A percentile compares a stretch with the other conserved stretches of the same genome.
Conservation (phyloP, 2,113 vertebrate species). For the Varanus komodoensis region DNA sequence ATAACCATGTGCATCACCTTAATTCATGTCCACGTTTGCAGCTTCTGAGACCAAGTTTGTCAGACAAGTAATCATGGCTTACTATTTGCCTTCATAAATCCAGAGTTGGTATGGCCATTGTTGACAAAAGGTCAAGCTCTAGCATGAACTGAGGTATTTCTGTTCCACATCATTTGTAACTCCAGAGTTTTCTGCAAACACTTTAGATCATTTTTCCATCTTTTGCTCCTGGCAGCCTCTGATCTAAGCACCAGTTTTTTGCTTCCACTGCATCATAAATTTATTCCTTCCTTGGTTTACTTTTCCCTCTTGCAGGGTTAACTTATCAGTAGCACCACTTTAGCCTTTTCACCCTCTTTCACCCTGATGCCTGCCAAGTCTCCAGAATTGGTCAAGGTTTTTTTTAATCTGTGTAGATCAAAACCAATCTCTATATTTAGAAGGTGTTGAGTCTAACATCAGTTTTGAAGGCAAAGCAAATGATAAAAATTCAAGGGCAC, state of each 20-base stretch:
- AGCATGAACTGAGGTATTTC: not conserved
- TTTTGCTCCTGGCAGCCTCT: not conserved
- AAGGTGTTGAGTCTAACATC: not conserved
- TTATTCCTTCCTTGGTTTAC: not conserved
- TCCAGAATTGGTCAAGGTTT: not conserved
- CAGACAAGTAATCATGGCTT: not conserved
- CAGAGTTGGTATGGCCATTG: not conserved
- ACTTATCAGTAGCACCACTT: not conserved
- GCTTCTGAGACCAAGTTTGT: not conserved
- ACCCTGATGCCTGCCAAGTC: not conserved
- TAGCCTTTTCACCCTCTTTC: not conserved
- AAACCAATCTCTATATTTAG: not conserved
- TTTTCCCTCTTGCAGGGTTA: not conserved
- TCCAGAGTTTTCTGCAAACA: not conserved
- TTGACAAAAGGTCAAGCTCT: not conserved
- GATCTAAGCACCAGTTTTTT: not conserved
- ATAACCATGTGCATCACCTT: not conserved
- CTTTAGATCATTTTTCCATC: slow-evolving; percentile 3
- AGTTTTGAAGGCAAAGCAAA: not conserved
- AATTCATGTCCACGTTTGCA: not conserved
- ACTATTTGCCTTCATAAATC: not conserved
- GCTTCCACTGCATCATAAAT: not conserved
- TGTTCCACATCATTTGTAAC: not conserved
- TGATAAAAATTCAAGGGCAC: not conserved
- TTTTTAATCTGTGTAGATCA: not conserved